phyloP scores from a whole-genome alignment of 2,113 vertebrate species.

The Corvus hawaiiensis region DNA sequence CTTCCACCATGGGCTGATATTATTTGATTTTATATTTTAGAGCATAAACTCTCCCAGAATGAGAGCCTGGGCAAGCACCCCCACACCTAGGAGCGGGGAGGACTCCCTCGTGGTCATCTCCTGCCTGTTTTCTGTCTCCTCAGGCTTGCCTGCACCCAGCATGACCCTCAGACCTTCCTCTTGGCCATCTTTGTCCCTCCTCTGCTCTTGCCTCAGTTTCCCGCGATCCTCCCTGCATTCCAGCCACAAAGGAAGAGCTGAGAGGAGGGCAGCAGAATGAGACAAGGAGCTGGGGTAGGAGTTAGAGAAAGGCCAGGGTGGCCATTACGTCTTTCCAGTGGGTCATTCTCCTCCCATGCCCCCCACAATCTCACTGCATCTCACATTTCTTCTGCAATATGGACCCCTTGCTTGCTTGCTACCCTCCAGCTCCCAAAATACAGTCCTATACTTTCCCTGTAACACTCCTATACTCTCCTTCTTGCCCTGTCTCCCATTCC shows the following conservation, averaged over 20 bases:
- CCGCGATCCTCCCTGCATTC: neutral
- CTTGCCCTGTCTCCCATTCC: neutral
- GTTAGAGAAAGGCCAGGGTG: neutral
- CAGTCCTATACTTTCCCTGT: neutral
- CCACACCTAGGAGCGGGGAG: neutral
- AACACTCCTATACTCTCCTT: neutral
- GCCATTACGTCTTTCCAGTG: neutral
- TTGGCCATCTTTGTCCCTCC: neutral
- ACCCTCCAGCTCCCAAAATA: neutral
- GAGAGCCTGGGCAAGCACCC: neutral
- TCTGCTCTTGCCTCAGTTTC: neutral
- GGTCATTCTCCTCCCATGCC: neutral
- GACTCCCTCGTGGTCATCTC: neutral
- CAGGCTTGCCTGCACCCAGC: neutral
- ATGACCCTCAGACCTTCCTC: neutral
- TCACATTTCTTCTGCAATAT: neutral
- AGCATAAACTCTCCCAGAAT: neutral
- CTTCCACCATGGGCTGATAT: neutral
- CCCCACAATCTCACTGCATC: neutral
- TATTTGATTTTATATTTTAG: neutral
- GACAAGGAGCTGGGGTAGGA: neutral
- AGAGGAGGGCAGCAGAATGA: neutral
- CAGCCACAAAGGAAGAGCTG: neutral
- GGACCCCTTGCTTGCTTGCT: neutral
- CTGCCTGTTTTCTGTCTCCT: neutral